Base-by-base conservation (phyloP, 2,888 invertebrate species). In the Mongoloraphidia duomilia region DNA sequence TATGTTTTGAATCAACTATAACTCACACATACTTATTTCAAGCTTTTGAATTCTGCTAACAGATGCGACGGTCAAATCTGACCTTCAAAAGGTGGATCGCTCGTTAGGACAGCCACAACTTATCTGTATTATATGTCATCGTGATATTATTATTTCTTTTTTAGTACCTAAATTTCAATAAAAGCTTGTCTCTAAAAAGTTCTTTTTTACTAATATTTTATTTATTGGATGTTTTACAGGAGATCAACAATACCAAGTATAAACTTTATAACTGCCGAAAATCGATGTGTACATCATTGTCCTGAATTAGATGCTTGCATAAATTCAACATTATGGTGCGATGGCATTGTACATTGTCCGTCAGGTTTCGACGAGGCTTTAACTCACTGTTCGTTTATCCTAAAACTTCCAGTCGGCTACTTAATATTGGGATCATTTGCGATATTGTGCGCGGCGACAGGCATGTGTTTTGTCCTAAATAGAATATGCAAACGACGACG, bases 251-350 rank as follows among this genome's bases (percentile, higher is more conserved):
- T 1, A 66, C 70, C 56, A 66, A 77, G 54, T 69, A 73, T 53
- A 74, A 80, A 51, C 55, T 75, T 79, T 1, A 67, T 66, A 48
- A 42, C 40, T 14, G 42, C 37, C 37, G 48, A 48, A 36, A 82
- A 82, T 49, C 85, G 87, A 58, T 88, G 88, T 61, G 74, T 76
- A 53, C 79, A 80, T 65, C 76, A 82, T 42, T 89, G 89, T 62
- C 77, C 83, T 3, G 87, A 87, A 49, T 66, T 89, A 54, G 83
- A 85, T 63, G 88, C 87, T 11, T 89, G 88, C 65, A 86, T 88
- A 54, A 80, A 83, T 59, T 73, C 81, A 0, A 78, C 80, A 43
- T 74, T 88, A 47, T 87, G 88, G 86, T 89, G 88, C 60, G 86
- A 88, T 60, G 87, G 86, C 13, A 66, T 77, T 37, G 68, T 75